Conservation (phyloP, 2,113 vertebrate genomes). For the Amia ocellicauda region DNA sequence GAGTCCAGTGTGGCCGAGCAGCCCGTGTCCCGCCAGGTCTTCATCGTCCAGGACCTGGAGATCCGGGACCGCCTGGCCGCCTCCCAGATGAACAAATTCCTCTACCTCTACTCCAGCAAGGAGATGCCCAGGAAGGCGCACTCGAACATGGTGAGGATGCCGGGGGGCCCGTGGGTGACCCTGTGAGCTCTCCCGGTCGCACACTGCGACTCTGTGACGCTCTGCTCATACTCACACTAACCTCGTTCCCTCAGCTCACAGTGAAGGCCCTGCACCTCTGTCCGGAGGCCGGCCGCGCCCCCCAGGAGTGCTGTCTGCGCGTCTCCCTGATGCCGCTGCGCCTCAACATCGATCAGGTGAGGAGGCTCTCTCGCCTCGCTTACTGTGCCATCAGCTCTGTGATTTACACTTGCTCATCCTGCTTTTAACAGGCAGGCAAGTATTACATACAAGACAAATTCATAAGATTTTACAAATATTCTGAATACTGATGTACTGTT, state of each 20-base stretch:
- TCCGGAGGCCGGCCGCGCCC: constrained; percentile 85
- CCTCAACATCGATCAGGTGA: constrained; percentile 96
- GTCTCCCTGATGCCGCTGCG: constrained; percentile 94
- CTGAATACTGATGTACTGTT: too few relatives aligned
- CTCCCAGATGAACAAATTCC: constrained; percentile 98
- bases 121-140: constrained; percentile 93
- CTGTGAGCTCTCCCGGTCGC: too few relatives aligned
- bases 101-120: constrained; percentile 92
- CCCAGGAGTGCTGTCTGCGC: constrained; percentile 89
- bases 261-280: constrained; percentile 90
- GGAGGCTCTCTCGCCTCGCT: not conserved
- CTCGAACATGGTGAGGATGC: constrained; percentile 82
- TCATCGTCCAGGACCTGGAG: constrained; percentile 92
- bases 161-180: too few relatives aligned
- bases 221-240: constrained; percentile 21
- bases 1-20: constrained; percentile 65
- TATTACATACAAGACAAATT: too few relatives aligned
- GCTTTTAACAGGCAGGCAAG: too few relatives aligned
- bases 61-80: constrained; percentile 91
- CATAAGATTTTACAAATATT: too few relatives aligned
- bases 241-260: too few relatives aligned
- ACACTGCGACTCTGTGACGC: too few relatives aligned
- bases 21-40: constrained; percentile 87
- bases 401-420: too few relatives aligned
- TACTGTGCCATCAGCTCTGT: constrained; percentile 15